Evolutionary conservation across 2,888 invertebrate species (phyloP).

Genomic region (Lasioglossum morio): DNA sequence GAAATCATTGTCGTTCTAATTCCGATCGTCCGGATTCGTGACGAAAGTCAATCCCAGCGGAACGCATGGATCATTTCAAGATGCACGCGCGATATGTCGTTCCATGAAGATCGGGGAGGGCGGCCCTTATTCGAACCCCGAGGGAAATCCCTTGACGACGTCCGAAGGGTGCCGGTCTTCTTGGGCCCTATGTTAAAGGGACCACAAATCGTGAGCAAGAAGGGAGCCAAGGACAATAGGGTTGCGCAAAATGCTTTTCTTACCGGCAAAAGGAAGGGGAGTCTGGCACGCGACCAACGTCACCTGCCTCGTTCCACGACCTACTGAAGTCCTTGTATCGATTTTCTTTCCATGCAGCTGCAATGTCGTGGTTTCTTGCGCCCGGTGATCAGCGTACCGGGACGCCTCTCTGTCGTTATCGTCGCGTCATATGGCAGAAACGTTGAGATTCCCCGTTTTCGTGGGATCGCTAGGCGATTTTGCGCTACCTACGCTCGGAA

Average conservation of each 20-base stretch:
- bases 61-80: slow-evolving; percentile 45
- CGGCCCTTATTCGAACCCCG: slow-evolving; percentile 47
- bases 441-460: slow-evolving; percentile 79
- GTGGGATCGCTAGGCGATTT: slow-evolving; percentile 60
- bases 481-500: slow-evolving; percentile 29
- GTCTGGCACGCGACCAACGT: slow-evolving; percentile 84
- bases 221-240: slow-evolving; percentile 75
- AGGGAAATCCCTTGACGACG: slow-evolving; percentile 67
- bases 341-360: slow-evolving; percentile 80
- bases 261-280: slow-evolving; percentile 73
- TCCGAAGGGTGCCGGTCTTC: slow-evolving; percentile 60
- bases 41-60: slow-evolving; percentile 37
- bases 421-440: slow-evolving; percentile 77
- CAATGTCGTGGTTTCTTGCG: slow-evolving; percentile 74
- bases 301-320: slow-evolving; percentile 80
- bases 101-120: slow-evolving; percentile 31
- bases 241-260: slow-evolving; percentile 82
- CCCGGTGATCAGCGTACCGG: slow-evolving; percentile 75
- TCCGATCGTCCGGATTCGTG: slow-evolving; percentile 5
- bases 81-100: slow-evolving; percentile 43
- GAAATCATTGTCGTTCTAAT: not conserved
- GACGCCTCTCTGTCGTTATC: slow-evolving; percentile 75
- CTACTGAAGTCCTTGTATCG: slow-evolving; percentile 75
- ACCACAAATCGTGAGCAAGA: slow-evolving; percentile 75
- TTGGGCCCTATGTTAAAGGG: slow-evolving; percentile 76